Percentiles rank a stretch among this genome's conserved stretches.
phyloP scores from a whole-genome alignment of 2,797 vertebrate genomes.

The Eulemur mongoz region DNA sequence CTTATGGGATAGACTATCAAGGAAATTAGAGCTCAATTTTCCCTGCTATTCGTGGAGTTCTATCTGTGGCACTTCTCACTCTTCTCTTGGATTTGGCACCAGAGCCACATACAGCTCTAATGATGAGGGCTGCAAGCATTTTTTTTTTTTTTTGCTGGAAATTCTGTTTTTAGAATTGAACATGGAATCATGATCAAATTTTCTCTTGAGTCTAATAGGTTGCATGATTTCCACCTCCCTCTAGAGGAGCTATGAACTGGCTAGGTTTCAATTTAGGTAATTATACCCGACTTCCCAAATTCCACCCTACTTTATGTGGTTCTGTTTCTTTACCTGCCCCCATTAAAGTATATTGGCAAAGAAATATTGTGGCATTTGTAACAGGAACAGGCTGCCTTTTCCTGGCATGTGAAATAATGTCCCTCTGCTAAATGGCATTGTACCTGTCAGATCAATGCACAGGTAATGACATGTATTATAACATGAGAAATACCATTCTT shows the following conservation, averaged over 20 bases:
- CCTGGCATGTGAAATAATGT: neutral
- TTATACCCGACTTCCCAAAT: conserved; percentile 47
- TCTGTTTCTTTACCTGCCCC: conserved; percentile 16
- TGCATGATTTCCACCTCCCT: neutral
- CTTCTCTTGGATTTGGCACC: neutral
- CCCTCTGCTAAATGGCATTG: neutral
- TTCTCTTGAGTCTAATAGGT: conserved; percentile 49
- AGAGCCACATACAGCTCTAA: neutral
- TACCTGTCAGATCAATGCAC: conserved; percentile 15
- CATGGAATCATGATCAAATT: conserved; percentile 1
- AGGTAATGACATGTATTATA: neutral
- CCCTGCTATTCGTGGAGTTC: too few relatives aligned
- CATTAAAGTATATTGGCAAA: conserved; percentile 30
- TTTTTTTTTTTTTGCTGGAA: neutral
- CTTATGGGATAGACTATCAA: neutral
- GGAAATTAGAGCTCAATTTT: neutral
- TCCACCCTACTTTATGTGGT: conserved; percentile 4
- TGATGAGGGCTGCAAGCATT: neutral
- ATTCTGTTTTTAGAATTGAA: conserved; percentile 16
- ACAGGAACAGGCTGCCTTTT: neutral
- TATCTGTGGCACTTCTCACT: neutral
- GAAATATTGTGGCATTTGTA: conserved; percentile 8
- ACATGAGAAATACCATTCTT: neutral
- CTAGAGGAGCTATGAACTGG: neutral
- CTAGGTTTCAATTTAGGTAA: conserved; percentile 52